These are phyloP conservation scores for Ramphastos sulfuratus DNA, from an alignment of 2,113 vertebrate genomes.

Conservation along the genomic window DNA sequence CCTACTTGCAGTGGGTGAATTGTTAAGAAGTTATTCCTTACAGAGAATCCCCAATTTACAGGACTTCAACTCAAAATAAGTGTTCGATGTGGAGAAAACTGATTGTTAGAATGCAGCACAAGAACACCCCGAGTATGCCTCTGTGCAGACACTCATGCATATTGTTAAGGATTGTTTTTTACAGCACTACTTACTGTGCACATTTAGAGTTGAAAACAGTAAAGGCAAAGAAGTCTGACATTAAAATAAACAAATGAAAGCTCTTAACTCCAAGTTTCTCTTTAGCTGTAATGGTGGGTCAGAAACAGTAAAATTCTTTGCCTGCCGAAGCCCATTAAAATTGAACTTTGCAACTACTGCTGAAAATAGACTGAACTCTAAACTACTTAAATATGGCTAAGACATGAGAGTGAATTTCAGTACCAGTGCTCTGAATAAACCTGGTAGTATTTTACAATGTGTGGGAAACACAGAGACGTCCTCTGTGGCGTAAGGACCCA, in stretches of 20 bases:
- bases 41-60: background rate
- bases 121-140: background rate
- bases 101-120: background rate
- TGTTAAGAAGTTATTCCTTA: background rate
- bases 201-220: background rate
- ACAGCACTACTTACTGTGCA: background rate
- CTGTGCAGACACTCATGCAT: background rate
- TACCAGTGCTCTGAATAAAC: background rate
- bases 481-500: background rate
- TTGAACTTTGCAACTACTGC: background rate
- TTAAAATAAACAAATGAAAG: background rate
- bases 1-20: background rate
- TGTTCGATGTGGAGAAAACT: background rate
- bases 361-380: background rate
- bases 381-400: background rate
- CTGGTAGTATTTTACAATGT: background rate
- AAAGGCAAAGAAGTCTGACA: background rate
- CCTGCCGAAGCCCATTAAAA: background rate
- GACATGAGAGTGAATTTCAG: background rate
- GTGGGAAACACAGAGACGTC: background rate
- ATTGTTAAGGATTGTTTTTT: background rate
- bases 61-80: background rate
- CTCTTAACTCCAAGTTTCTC: background rate
- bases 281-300: background rate
- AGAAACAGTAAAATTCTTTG: background rate